These are phyloP conservation scores for Scaptomyza tumidula DNA, from an alignment of 2,888 invertebrate species.

Conservation along the genomic window DNA sequence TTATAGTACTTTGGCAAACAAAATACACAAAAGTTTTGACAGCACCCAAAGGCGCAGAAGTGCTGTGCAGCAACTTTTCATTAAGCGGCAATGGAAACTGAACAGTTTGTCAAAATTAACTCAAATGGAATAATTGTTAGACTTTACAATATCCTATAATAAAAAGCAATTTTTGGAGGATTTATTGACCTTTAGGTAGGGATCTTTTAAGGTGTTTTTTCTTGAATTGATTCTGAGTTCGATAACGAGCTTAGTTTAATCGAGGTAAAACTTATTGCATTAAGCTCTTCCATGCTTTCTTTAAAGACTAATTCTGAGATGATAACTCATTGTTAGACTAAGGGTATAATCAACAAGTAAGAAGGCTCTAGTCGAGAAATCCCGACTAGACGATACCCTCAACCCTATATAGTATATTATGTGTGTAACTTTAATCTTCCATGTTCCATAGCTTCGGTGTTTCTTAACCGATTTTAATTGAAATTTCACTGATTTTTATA, in stretches of 20 bases:
- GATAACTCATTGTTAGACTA: neutral
- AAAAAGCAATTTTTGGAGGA: too few species aligned
- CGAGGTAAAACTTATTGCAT: too few species aligned
- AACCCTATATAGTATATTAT: too few species aligned
- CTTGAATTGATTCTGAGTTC: neutral
- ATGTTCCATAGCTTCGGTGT: too few species aligned
- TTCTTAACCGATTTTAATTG: too few species aligned
- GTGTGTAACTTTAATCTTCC: too few species aligned
- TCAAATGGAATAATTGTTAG: neutral
- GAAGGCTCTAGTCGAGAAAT: too few species aligned
- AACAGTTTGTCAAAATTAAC: slow-evolving; percentile 11
- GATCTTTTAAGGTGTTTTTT: neutral
- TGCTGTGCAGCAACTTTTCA: slow-evolving; percentile 56
- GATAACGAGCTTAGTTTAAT: neutral
- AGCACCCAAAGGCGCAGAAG: slow-evolving; percentile 49
- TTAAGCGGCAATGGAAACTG: slow-evolving; percentile 44
- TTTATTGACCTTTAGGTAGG: too few species aligned
- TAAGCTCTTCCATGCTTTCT: too few species aligned
- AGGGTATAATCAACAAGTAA: slow-evolving; percentile 31
- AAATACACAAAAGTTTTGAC: slow-evolving; percentile 49
- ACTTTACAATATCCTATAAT: slow-evolving; percentile 5
- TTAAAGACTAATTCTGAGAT: too few species aligned
- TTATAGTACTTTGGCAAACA: slow-evolving; percentile 14
- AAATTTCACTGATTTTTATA: too few species aligned
- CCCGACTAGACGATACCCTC: too few species aligned